Conservation (phyloP, 2,888 invertebrate species). For the Thecocarcelia acutangulata region DNA sequence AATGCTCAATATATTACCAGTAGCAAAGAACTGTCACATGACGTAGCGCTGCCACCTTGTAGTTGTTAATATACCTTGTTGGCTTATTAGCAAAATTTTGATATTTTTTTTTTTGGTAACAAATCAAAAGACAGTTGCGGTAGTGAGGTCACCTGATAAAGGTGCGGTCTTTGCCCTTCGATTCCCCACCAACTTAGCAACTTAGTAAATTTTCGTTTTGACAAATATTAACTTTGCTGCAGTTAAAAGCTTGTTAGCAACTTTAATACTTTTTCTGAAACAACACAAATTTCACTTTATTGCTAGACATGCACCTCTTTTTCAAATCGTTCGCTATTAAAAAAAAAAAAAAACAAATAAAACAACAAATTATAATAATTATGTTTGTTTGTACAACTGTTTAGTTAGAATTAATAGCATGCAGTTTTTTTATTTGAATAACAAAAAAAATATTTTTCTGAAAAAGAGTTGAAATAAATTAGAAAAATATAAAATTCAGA, state of each 20-base stretch:
- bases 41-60: too few species aligned
- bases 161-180: too few species aligned
- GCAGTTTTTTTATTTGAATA: constrained; percentile 12
- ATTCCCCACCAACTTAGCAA: too few species aligned
- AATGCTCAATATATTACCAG: too few species aligned
- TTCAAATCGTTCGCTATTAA: background rate
- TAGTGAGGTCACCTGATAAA: too few species aligned
- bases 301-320: constrained; percentile 36
- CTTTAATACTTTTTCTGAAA: background rate
- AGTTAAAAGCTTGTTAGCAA: constrained; percentile 16
- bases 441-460: constrained; percentile 16
- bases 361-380: constrained; percentile 29
- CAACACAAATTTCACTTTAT: constrained; percentile 4
- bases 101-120: too few species aligned
- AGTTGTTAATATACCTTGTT: too few species aligned
- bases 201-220: too few species aligned
- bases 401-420: constrained; percentile 36
- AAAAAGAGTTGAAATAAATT: constrained; percentile 38
- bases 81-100: too few species aligned
- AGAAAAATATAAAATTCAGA: constrained; percentile 26
- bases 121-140: too few species aligned
- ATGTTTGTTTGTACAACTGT: constrained; percentile 37
- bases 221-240: background rate
- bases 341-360: constrained; percentile 25
- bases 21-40: too few species aligned